Evolutionary conservation across 2,888 invertebrate genomes (phyloP).

Genomic region (Agrotis puta): DNA sequence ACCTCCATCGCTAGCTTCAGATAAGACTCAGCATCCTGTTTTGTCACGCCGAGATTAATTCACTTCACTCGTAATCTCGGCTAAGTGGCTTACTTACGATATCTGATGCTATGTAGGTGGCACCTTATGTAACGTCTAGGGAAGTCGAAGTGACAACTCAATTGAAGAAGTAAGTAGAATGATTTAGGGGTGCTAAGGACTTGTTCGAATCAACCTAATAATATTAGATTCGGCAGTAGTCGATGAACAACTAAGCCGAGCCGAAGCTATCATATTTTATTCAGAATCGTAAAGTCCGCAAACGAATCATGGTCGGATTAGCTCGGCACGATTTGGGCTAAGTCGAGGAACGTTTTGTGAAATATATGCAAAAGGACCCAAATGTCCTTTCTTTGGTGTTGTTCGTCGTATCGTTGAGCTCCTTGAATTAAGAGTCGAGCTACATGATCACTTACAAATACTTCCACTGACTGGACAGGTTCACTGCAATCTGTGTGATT

Average conservation of each 20-base stretch:
- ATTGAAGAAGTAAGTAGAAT: conserved; percentile 45
- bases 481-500: too few relatives aligned
- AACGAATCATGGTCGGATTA: too few relatives aligned
- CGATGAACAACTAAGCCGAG: too few relatives aligned
- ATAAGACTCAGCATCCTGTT: conserved; percentile 71
- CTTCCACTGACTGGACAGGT: too few relatives aligned
- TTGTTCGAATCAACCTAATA: too few relatives aligned
- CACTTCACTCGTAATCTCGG: conserved; percentile 62
- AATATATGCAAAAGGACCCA: neutral
- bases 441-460: too few relatives aligned
- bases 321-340: neutral
- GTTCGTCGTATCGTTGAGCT: too few relatives aligned
- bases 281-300: too few relatives aligned
- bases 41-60: conserved; percentile 71
- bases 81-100: conserved; percentile 68
- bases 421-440: too few relatives aligned
- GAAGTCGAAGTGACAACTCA: conserved; percentile 53
- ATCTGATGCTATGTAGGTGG: conserved; percentile 76
- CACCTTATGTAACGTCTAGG: conserved; percentile 49
- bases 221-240: too few relatives aligned
- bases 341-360: neutral
- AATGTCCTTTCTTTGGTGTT: too few relatives aligned
- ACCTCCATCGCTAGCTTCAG: conserved; percentile 55
- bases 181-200: conserved; percentile 18
- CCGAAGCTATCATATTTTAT: too few relatives aligned